Conservation (phyloP, 2,797 vertebrate genomes). For the Hirundo rustica region DNA sequence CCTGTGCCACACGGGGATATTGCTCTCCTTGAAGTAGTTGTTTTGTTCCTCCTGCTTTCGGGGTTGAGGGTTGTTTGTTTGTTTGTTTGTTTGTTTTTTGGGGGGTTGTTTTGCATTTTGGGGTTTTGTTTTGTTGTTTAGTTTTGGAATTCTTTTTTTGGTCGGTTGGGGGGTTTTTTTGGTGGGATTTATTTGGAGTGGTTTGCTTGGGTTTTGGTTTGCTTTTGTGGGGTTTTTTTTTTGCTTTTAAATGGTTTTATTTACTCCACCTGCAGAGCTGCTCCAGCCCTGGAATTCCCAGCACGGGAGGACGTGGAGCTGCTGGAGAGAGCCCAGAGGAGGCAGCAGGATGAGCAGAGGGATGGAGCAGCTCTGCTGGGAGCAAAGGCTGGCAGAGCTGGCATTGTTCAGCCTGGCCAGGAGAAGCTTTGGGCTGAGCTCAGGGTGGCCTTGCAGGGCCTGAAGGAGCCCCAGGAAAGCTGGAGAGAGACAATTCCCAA, state of each 20-base stretch:
- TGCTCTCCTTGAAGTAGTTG: neutral
- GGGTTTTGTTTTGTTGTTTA: neutral
- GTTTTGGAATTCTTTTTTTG: neutral
- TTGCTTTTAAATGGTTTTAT: neutral
- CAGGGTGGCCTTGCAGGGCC: too few species aligned
- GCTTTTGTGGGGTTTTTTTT: neutral
- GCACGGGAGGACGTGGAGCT: too few species aligned
- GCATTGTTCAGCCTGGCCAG: too few species aligned
- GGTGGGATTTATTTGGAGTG: neutral
- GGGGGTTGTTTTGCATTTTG: neutral
- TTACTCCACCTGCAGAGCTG: neutral
- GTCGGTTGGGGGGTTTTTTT: neutral
- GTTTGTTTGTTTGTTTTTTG: neutral
- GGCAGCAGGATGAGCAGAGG: too few species aligned
- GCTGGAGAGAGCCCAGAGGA: too few species aligned
- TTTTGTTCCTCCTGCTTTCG: neutral
- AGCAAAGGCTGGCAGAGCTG: too few species aligned
- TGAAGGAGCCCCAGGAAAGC: too few species aligned
- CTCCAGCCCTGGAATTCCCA: neutral
- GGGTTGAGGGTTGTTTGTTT: neutral
- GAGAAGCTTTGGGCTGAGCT: too few species aligned
- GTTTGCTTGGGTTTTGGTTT: neutral
- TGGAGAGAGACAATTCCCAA: too few species aligned
- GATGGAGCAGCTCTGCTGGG: too few species aligned
- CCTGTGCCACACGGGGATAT: neutral